Evolutionary conservation across 1,140 invertebrate genomes (phyloP).

Genomic region (Agrypnia vestita): DNA sequence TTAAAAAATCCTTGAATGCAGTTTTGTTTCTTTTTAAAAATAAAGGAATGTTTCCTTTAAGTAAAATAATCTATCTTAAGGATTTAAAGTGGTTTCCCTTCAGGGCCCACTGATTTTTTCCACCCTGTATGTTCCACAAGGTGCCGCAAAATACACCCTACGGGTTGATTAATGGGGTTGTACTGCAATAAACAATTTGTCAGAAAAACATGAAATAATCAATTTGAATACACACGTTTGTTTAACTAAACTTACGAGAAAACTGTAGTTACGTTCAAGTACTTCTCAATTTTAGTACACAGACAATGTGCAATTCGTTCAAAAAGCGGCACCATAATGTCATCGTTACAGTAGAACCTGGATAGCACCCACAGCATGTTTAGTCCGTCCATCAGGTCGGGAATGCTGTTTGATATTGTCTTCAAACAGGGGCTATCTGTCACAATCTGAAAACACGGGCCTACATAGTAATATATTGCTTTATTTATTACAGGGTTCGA

Average conservation of each 20-base stretch:
- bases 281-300: conserved; percentile 81
- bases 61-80: no score
- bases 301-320: conserved; percentile 87
- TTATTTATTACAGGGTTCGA: no score
- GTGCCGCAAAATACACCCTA: no score
- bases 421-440: conserved; percentile 81
- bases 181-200: no score
- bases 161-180: no score
- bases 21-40: no score
- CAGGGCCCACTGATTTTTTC: no score
- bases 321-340: conserved; percentile 84
- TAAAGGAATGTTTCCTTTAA: no score
- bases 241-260: conserved; percentile 76
- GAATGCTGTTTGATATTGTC: conserved; percentile 81
- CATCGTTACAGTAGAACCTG: conserved; percentile 81
- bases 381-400: conserved; percentile 85
- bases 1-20: no score
- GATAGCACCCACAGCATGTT: conserved; percentile 90
- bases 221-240: not conserved
- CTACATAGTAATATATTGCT: not conserved
- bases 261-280: conserved; percentile 81
- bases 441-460: conserved; percentile 76
- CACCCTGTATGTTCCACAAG: no score
- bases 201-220: not conserved
- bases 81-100: no score